phyloP scores from a whole-genome alignment of 2,888 invertebrate species.

The Amitus sp. region DNA sequence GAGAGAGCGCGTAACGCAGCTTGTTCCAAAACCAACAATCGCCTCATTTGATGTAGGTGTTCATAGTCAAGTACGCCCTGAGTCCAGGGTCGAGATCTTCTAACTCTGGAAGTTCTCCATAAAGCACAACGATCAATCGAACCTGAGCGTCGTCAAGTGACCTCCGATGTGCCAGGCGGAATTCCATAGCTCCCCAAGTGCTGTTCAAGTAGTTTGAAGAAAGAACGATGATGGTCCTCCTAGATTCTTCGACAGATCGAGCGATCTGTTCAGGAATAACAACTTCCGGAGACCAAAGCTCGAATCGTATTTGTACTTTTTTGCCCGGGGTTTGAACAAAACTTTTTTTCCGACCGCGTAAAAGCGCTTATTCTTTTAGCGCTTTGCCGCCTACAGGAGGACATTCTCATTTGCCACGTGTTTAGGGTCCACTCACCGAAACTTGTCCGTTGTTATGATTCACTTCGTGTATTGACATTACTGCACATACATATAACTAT shows the following conservation, averaged over 20 bases:
- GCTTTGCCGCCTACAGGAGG: no score
- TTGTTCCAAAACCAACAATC: conserved; percentile 87
- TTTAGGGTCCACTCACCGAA: no score
- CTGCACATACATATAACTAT: no score
- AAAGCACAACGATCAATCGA: conserved; percentile 77
- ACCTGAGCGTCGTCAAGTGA: conserved; percentile 75
- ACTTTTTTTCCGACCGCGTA: no score
- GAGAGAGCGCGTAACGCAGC: conserved; percentile 77
- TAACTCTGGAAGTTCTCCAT: conserved; percentile 74
- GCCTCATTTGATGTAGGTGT: conserved; percentile 84
- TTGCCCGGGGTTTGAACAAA: no score
- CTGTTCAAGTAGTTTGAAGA: conserved; percentile 79
- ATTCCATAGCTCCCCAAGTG: conserved; percentile 79
- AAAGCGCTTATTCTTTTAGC: no score
- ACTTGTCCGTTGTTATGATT: no score
- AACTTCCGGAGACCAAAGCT: conserved; percentile 55
- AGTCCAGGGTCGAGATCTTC: conserved; percentile 75
- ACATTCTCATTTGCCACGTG: no score
- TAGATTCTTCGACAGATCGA: conserved; percentile 75
- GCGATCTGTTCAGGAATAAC: conserved; percentile 72
- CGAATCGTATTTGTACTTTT: no score
- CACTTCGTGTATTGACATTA: no score
- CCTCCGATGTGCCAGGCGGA: conserved; percentile 77
- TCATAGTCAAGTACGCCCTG: conserved; percentile 76
- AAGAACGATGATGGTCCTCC: conserved; percentile 76